Evolutionary conservation across 2,113 vertebrate species (phyloP).

Genomic region (Sula dactylatra): DNA sequence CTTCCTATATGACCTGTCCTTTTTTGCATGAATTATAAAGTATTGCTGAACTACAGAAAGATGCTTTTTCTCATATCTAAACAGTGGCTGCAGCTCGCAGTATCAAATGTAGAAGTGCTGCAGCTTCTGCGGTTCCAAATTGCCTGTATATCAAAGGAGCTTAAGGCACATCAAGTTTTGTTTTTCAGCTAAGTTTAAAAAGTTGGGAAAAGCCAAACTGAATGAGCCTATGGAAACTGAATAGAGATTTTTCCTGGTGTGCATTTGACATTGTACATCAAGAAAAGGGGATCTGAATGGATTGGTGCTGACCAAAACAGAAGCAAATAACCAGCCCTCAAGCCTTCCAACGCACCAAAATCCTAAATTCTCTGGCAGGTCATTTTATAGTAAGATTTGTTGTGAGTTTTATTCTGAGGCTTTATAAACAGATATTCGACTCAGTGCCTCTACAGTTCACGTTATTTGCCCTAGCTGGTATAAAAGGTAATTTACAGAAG

Average conservation of each 20-base stretch:
- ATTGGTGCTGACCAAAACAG: background rate
- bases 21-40: background rate
- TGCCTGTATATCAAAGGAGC: background rate
- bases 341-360: background rate
- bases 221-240: background rate
- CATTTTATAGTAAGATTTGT: background rate
- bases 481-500: background rate
- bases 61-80: background rate
- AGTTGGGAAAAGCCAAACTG: background rate
- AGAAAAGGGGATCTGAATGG: background rate
- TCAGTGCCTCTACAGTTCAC: background rate
- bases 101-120: background rate
- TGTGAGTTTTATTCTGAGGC: background rate
- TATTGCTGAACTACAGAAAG: background rate
- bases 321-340: background rate
- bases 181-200: background rate
- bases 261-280: background rate
- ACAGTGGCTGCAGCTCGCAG: background rate
- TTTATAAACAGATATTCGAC: background rate
- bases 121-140: background rate
- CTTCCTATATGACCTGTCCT: background rate
- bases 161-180: background rate
- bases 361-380: background rate
- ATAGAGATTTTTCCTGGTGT: background rate
- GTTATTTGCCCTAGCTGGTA: background rate